Evolutionary conservation across 2,888 invertebrate species (phyloP), one percentile per base, ranked within the genome.

Genomic region (Ischnus inquisitorius): DNA sequence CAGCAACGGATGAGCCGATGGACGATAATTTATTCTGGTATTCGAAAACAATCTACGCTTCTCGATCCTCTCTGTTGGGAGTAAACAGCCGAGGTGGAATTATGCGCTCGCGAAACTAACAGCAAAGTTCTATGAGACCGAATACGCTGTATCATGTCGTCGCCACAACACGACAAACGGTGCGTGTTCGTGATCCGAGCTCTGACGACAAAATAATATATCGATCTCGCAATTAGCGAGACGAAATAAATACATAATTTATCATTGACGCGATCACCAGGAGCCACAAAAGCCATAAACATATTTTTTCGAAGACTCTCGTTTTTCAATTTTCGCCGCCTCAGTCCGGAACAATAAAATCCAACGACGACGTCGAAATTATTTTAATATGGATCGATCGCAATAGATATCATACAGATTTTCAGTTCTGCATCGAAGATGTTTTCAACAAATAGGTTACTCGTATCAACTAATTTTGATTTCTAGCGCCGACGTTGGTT

Each of bases 11-110:
- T 12, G 57, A 28, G 28, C 22, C 60, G 19, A 68, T 77, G 34
- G 28, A 60, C 6, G 34, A 77, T 77, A 46, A 60, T 62, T 60
- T 60, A 77, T 48, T 34, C n/a, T 3, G 12, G 60, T 34, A 68
- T 28, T 28, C 5, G 3, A 1, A 68, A 77, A 77, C 28, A 69
- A 69, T 68, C 25, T 76, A 10, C 22, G 3, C 19, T n/a, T 8
- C 41, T 57, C 57, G 22, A 39, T 34, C 8, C 16, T 8, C 16
- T 8, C 1, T 22, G 72, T 12, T 41, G 12, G 43, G 5, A 5
- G 60, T 22, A 46, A 72, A 72, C 60, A 54, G 22, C 69, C 5
- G 54, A 54, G 54, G 14, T 39, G 2, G 10, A 39, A 19, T 51
- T 54, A 60, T 60, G 60, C 43, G 60, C 22, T 60, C 25, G 60